Evolutionary conservation across 2,888 invertebrate genomes (phyloP), one percentile per base, ranked within the genome.

Genomic region (Tenthredo notha): DNA sequence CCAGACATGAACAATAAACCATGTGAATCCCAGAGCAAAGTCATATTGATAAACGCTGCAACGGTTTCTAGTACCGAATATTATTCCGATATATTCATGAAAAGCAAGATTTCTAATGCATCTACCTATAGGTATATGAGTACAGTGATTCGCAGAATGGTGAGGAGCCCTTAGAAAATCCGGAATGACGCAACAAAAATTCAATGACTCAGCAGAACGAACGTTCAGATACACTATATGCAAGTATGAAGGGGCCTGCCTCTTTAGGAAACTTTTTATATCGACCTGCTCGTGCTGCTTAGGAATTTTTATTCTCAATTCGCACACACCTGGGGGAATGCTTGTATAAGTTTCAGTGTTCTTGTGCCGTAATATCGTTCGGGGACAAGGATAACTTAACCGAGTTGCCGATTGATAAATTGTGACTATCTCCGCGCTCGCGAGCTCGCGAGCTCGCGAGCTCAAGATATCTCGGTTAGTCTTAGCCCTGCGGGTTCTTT

Each of bases 1-100:
- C 33, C 67, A 67, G 67, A 61, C n/a, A 43, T 9, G 43, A 74
- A 21, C 15, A 4, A 74, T 21, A 21, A 74, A 43, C 29, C n/a
- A 40, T 7, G 74, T 74, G 74, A 74, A 74, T 74, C 43, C 74
- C 74, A 37, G n/a, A 67, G 29, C 33, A 12, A 67, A 15, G 12
- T 29, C 0, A 29, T 15, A 47, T 47, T 12, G 47, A 47, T 15
- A 12, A 47, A 47, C 47, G 12, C 3, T 47, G 47, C 47, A 15
- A 4, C 47, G 47, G 15, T 3, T 2, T 47, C 47, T 15, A 25
- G 12, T 29, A 29, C 12, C 65, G 65, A 29, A 29, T 29, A 29
- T 65, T 29, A 15, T 29, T 29, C 21, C 65, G 70, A 61, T 21
- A 67, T 33, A 67, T 18, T 33, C 33, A 33, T 5, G 67, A 67